Evolutionary conservation across 2,888 invertebrate genomes (phyloP).

Genomic region (Acrocera orbiculus): DNA sequence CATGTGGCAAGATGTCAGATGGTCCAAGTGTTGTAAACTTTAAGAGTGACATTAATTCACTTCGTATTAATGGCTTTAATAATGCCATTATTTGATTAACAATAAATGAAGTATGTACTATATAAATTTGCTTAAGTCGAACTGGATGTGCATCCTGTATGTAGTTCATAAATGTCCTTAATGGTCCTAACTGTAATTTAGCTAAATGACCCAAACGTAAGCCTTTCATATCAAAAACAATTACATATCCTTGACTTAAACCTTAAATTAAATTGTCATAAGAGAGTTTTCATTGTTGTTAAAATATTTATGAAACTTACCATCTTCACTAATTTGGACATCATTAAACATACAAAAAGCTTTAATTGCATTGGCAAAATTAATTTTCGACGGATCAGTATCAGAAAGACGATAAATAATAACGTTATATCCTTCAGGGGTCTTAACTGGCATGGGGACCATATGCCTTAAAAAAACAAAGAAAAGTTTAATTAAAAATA

Average conservation of each 20-base stretch:
- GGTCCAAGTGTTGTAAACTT: constrained; percentile 40
- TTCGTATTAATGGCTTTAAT: constrained; percentile 44
- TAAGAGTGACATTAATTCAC: constrained; percentile 40
- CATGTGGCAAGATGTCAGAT: constrained; percentile 17
- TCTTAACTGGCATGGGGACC: constrained; percentile 41
- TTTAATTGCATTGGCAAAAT: constrained; percentile 44
- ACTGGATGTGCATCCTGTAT: constrained; percentile 53
- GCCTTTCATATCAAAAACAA: constrained; percentile 50
- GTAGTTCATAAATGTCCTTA: constrained; percentile 46
- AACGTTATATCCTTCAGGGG: constrained; percentile 43
- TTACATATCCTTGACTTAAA: constrained; percentile 39
- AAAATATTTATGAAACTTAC: constrained; percentile 11
- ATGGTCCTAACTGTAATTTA: constrained; percentile 41
- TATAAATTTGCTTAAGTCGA: constrained; percentile 45
- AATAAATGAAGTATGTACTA: constrained; percentile 47
- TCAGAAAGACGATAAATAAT: constrained; percentile 42
- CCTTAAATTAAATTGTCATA: constrained; percentile 5
- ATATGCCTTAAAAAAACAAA: constrained; percentile 33
- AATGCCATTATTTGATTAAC: constrained; percentile 51
- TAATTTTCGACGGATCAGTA: constrained; percentile 43
- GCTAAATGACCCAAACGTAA: constrained; percentile 47
- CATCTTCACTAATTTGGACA: constrained; percentile 43
- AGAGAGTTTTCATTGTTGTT: not conserved
- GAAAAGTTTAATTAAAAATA: constrained; percentile 4
- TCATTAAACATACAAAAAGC: constrained; percentile 51